phyloP scores from a whole-genome alignment of 2,797 vertebrate genomes.

The Hemibagrus guttatus region DNA sequence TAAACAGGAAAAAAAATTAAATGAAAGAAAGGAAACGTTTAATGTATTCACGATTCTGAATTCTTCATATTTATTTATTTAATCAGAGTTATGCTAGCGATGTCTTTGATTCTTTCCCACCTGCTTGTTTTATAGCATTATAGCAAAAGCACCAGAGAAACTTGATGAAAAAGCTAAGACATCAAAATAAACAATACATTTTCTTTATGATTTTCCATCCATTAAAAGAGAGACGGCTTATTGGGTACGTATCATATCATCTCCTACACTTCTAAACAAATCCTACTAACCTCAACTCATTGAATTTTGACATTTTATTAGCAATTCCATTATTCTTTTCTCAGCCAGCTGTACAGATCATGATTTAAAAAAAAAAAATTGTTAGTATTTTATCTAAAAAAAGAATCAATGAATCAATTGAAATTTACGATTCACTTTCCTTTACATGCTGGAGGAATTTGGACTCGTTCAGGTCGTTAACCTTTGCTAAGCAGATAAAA shows the following conservation, averaged over 20 bases:
- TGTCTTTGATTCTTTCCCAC: not conserved
- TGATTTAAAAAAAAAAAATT: not conserved
- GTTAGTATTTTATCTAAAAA: not conserved
- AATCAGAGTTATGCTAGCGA: not conserved
- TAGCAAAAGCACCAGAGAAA: not conserved
- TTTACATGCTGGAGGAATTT: not conserved
- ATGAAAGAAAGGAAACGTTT: too few relatives aligned
- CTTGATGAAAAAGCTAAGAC: not conserved
- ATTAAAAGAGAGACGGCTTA: not conserved
- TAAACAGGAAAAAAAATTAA: not conserved
- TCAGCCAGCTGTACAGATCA: not conserved
- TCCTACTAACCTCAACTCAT: not conserved
- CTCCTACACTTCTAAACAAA: not conserved
- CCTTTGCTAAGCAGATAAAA: slow-evolving; percentile 38
- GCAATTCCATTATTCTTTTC: not conserved
- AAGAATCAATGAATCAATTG: not conserved
- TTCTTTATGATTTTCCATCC: not conserved
- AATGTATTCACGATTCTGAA: not conserved
- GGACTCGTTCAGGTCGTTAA: not conserved
- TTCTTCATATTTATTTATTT: not conserved
- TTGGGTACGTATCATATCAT: not conserved
- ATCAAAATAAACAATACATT: not conserved
- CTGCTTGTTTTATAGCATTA: not conserved
- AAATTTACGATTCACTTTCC: not conserved
- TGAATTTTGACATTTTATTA: not conserved